Evolutionary conservation across 2,113 vertebrate genomes (phyloP).

Genomic region (Periophthalmodon schlosseri): DNA sequence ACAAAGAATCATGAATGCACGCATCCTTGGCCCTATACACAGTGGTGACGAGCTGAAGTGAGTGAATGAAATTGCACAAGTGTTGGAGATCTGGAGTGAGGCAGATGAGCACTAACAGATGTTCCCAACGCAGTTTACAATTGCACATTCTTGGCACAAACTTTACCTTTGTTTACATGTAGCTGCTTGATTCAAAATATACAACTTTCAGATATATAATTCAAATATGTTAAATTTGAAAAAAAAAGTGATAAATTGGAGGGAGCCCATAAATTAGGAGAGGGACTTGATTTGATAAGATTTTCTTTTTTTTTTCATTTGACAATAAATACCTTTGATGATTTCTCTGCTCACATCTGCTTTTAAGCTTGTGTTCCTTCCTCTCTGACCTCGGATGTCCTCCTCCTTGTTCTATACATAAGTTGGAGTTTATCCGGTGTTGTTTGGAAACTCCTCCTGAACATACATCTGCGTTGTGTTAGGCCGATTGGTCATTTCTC

Average conservation of each 20-base stretch:
- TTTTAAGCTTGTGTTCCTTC: constrained; percentile 54
- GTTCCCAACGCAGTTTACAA: constrained; percentile 47
- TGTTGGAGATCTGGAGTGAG: constrained; percentile 55
- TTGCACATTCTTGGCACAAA: constrained; percentile 31
- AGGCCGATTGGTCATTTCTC: constrained; percentile 69
- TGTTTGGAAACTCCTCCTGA: constrained; percentile 65
- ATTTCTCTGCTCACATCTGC: constrained; percentile 58
- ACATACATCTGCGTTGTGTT: constrained; percentile 78
- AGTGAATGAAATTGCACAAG: constrained; percentile 54
- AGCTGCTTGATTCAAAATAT: constrained; percentile 20
- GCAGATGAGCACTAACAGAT: constrained; percentile 75
- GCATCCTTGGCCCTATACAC: constrained; percentile 47
- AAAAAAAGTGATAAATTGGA: neutral
- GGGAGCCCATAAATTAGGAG: neutral
- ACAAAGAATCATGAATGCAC: constrained; percentile 37
- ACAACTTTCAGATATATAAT: constrained; percentile 1
- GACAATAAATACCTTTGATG: constrained; percentile 41
- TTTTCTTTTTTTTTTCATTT: constrained; percentile 24
- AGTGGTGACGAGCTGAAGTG: constrained; percentile 40
- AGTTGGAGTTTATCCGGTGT: constrained; percentile 61
- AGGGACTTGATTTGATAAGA: constrained; percentile 7
- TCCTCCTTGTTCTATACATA: constrained; percentile 53
- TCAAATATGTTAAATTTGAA: neutral
- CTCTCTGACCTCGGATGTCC: constrained; percentile 52
- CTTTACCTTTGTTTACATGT: constrained; percentile 21